These are phyloP conservation scores for Sibirionetta formosa DNA, from an alignment of 2,797 vertebrate species.

Conservation along the genomic window DNA sequence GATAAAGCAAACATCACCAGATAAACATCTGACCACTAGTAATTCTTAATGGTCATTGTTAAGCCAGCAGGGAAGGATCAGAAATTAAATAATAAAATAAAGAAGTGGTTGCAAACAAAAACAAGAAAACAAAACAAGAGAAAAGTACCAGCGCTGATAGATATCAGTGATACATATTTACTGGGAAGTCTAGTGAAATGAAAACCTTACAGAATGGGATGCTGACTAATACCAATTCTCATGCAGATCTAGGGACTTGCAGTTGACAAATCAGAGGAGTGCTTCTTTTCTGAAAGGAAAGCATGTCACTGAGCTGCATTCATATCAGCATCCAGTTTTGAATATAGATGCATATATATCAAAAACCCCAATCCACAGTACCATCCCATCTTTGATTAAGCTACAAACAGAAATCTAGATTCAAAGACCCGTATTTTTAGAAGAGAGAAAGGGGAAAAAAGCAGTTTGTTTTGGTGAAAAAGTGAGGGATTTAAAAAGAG, in stretches of 20 bases:
- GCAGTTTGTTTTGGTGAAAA: background rate
- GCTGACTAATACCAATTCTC: background rate
- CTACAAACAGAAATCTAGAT: background rate
- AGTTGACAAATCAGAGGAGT: background rate
- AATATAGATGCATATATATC: background rate
- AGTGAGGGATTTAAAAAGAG: background rate
- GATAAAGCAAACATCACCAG: constrained; percentile 53
- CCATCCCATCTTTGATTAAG: background rate
- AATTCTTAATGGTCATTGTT: constrained; percentile 46
- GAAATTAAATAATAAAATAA: background rate
- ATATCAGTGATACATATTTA: background rate
- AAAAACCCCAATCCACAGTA: background rate
- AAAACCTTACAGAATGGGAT: background rate
- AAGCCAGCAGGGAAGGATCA: constrained; percentile 42
- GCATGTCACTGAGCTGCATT: fast-evolving
- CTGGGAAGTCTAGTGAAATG: background rate
- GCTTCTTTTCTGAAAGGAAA: background rate
- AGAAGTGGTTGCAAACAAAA: background rate
- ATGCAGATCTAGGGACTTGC: background rate
- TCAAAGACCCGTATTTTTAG: background rate
- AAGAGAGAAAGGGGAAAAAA: background rate
- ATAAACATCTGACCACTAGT: constrained; percentile 46
- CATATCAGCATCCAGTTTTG: fast-evolving
- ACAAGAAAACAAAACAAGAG: background rate
- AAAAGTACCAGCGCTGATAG: background rate